Conservation (phyloP, 2,797 vertebrate species). For the Brachyrhaphis roseni region DNA sequence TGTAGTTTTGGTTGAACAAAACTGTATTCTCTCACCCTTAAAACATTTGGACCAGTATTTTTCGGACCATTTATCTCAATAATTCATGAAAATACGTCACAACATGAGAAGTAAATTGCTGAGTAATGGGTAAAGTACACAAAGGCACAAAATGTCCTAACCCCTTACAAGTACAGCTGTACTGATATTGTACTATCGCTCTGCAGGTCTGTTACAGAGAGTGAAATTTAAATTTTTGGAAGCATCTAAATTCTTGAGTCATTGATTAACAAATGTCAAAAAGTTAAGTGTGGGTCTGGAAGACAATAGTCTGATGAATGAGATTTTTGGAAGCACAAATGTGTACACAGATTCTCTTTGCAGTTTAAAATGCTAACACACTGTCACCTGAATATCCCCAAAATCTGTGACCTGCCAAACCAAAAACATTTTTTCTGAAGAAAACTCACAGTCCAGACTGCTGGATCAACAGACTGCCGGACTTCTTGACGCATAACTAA, state of each 20-base stretch:
- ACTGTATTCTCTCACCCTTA: background rate
- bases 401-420: slow-evolving; percentile 4
- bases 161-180: background rate
- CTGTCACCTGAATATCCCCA: background rate
- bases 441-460: slow-evolving; percentile 8
- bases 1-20: background rate
- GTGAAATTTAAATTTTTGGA: background rate
- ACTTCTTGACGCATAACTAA: background rate
- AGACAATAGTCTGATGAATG: background rate
- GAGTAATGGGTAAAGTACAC: background rate
- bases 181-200: background rate
- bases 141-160: background rate
- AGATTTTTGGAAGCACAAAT: background rate
- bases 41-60: background rate
- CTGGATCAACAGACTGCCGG: slow-evolving; percentile 11
- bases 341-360: background rate
- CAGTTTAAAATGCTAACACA: background rate
- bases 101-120: background rate
- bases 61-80: background rate
- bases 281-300: background rate
- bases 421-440: background rate
- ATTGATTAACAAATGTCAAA: background rate
- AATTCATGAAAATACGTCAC: background rate
- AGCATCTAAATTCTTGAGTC: background rate
- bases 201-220: background rate